These are phyloP conservation scores for Drosophila barbarae DNA, from an alignment of 2,888 invertebrate genomes.

Conservation along the genomic window DNA sequence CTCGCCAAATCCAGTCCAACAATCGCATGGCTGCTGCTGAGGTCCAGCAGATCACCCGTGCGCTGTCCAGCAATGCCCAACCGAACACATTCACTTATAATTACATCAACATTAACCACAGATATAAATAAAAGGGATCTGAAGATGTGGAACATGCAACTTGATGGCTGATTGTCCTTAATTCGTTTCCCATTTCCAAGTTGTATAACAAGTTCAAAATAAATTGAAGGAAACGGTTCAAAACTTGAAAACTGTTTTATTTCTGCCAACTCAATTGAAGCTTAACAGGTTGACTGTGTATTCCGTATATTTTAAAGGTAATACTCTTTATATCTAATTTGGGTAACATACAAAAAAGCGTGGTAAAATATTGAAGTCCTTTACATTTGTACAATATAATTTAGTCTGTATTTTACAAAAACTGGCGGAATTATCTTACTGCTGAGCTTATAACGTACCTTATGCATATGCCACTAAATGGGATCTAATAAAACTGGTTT, in stretches of 20 bases:
- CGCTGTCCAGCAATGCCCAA: conserved; percentile 7
- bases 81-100: conserved; percentile 8
- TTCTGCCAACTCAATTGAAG: neutral
- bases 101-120: conserved; percentile 15
- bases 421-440: conserved; percentile 11
- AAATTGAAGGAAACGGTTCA: conserved; percentile 11
- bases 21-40: conserved; percentile 15
- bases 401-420: conserved; percentile 9
- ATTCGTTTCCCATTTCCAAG: conserved; percentile 9
- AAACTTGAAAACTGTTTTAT: neutral
- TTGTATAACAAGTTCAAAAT: conserved; percentile 6
- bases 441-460: neutral
- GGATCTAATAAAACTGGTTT: conserved; percentile 31
- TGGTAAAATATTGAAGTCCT: conserved; percentile 50
- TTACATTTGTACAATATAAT: conserved; percentile 62
- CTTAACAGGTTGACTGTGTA: conserved; percentile 10
- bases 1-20: conserved; percentile 17
- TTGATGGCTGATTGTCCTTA: conserved; percentile 1
- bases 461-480: neutral
- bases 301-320: conserved; percentile 12
- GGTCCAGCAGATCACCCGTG: conserved; percentile 17
- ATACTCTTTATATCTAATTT: conserved; percentile 1
- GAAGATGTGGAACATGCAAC: neutral
- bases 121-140: conserved; percentile 6
- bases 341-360: conserved; percentile 12